Conservation (phyloP, 1,140 invertebrate genomes). For the Drosophila chauvacae region DNA sequence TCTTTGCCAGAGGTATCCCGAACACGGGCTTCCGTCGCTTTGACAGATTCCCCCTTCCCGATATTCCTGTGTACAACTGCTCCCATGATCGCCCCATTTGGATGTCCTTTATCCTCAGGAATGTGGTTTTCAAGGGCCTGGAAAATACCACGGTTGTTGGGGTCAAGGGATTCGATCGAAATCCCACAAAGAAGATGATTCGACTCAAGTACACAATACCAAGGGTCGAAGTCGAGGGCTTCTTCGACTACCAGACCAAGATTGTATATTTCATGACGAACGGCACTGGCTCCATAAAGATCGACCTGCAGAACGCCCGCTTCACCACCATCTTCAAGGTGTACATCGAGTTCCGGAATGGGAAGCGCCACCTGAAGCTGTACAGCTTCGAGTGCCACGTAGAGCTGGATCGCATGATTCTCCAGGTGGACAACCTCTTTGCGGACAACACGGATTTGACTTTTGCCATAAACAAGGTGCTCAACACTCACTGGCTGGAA, state of each 20-base stretch:
- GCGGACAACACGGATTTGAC: constrained; percentile 43
- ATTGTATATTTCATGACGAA: constrained; percentile 5
- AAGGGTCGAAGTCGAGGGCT: neutral
- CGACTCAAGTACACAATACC: constrained; percentile 17
- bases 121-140: constrained; percentile 24
- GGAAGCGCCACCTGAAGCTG: constrained; percentile 45
- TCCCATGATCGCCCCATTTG: constrained; percentile 24
- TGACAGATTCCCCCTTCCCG: constrained; percentile 7
- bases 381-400: constrained; percentile 19
- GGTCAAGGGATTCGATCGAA: constrained; percentile 27
- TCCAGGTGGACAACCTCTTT: constrained; percentile 40
- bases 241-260: constrained; percentile 23
- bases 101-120: constrained; percentile 19
- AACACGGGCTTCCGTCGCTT: constrained; percentile 18
- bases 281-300: constrained; percentile 11
- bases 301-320: constrained; percentile 42
- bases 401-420: constrained; percentile 41
- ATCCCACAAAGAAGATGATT: constrained; percentile 16
- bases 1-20: constrained; percentile 8
- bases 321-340: constrained; percentile 24
- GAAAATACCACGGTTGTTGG: constrained; percentile 31
- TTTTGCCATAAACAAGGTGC: constrained; percentile 28
- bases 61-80: constrained; percentile 23
- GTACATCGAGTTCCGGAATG: constrained; percentile 36
- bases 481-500: constrained; percentile 51